These are phyloP conservation scores for Podarcis raffonei DNA, from an alignment of 2,113 vertebrate species.

Conservation along the genomic window DNA sequence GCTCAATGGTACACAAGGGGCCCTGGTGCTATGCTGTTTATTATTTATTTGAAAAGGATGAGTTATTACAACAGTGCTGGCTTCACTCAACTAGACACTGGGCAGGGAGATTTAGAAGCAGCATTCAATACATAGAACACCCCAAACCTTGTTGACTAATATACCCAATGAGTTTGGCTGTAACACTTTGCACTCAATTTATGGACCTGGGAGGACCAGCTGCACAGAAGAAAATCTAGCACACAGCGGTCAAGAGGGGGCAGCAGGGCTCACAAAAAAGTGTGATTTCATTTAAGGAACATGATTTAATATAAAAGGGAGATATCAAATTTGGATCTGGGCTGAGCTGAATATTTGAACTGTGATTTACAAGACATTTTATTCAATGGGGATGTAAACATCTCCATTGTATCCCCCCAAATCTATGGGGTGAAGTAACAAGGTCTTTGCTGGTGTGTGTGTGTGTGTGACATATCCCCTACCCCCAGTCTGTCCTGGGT, in stretches of 20 bases:
- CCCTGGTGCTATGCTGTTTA: neutral
- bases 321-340: neutral
- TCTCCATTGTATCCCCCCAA: too few species aligned
- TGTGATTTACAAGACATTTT: neutral
- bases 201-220: neutral
- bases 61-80: neutral
- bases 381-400: too few species aligned
- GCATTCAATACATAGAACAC: neutral
- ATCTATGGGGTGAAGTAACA: too few species aligned
- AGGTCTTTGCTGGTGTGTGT: too few species aligned
- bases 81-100: neutral
- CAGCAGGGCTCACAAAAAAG: neutral
- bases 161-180: neutral
- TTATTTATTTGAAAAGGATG: neutral
- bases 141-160: neutral
- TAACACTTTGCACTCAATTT: neutral
- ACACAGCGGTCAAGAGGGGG: neutral
- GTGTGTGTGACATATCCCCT: too few species aligned
- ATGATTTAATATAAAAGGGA: neutral
- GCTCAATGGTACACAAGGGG: neutral
- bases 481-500: too few species aligned
- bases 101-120: neutral
- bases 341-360: neutral
- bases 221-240: neutral
- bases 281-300: neutral